These are phyloP conservation scores for Drosophila malerkotliana DNA, from an alignment of 1,140 invertebrate species.

Conservation along the genomic window DNA sequence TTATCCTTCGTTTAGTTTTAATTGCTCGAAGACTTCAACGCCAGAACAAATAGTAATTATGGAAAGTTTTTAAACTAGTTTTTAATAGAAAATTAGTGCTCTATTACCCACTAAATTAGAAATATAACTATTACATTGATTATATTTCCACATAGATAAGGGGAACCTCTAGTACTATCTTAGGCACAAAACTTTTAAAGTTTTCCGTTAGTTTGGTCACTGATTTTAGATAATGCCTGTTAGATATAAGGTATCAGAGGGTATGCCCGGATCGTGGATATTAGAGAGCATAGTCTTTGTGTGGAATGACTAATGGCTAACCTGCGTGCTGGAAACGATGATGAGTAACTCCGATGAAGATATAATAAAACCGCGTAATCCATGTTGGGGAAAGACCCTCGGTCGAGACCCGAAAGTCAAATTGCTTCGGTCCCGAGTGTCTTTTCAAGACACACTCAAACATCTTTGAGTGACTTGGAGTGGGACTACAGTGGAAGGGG, in stretches of 20 bases:
- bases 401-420: slow-evolving; percentile 13
- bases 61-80: too few relatives aligned
- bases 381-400: slow-evolving; percentile 27
- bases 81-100: not conserved
- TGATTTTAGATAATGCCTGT: slow-evolving; percentile 7
- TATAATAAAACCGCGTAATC: slow-evolving; percentile 11
- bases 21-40: not conserved
- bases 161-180: slow-evolving; percentile 4
- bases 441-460: slow-evolving; percentile 3
- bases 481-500: slow-evolving; percentile 9
- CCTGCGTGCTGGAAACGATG: slow-evolving; percentile 42
- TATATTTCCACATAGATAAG: not conserved
- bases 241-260: slow-evolving; percentile 6
- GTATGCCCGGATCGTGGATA: slow-evolving; percentile 19
- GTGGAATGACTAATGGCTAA: slow-evolving; percentile 39
- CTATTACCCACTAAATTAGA: not conserved
- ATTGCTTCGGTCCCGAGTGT: slow-evolving; percentile 13
- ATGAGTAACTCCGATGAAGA: slow-evolving; percentile 29
- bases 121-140: not conserved
- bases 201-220: slow-evolving; percentile 30
- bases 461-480: slow-evolving; percentile 1
- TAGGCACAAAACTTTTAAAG: slow-evolving; percentile 13
- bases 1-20: not conserved
- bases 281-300: not conserved
- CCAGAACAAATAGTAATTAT: too few relatives aligned